These are phyloP conservation scores for Mus minutoides DNA, from an alignment of 2,797 vertebrate genomes.

Conservation along the genomic window DNA sequence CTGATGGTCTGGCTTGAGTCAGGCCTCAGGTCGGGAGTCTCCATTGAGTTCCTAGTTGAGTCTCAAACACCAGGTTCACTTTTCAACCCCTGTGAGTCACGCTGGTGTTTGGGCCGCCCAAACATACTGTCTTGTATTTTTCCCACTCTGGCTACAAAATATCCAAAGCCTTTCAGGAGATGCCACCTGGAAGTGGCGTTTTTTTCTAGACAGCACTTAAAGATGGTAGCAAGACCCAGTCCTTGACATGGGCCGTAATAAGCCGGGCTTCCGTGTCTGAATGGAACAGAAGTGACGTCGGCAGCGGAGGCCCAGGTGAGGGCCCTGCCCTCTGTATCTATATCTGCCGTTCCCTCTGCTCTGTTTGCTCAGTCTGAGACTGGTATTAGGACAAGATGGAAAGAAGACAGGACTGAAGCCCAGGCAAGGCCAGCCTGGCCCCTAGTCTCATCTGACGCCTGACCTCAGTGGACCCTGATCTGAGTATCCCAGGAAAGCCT, in stretches of 20 bases:
- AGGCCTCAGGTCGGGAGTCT: fast-evolving
- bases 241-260: fast-evolving
- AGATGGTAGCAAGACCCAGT: not conserved
- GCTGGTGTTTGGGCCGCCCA: not conserved
- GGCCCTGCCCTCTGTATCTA: fast-evolving
- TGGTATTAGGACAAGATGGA: not conserved
- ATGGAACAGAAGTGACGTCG: not conserved
- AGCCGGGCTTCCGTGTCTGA: not conserved
- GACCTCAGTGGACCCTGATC: not conserved
- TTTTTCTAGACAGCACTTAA: not conserved
- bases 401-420: not conserved
- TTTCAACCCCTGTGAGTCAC: fast-evolving
- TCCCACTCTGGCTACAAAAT: not conserved
- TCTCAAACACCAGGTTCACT: not conserved
- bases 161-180: not conserved
- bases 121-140: not conserved
- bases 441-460: not conserved
- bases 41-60: not conserved
- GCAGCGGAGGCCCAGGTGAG: not conserved
- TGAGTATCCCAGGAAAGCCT: not conserved
- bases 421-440: not conserved
- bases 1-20: not conserved
- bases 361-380: not conserved
- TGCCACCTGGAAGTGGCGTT: fast-evolving
- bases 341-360: not conserved